phyloP scores from a whole-genome alignment of 2,888 invertebrate species.

The Ornithoptera alexandrae region DNA sequence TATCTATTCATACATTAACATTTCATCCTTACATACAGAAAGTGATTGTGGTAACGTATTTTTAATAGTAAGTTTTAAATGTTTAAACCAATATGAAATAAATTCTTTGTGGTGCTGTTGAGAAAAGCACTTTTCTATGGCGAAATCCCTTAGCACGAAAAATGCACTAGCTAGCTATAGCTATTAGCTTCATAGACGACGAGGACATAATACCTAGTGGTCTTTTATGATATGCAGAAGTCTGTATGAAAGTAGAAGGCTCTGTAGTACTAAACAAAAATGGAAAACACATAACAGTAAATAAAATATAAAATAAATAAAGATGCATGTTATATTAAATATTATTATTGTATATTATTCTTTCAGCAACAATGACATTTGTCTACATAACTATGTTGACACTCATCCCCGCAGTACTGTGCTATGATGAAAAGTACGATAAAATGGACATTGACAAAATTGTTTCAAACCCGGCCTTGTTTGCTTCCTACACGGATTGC shows the following conservation, averaged over 20 bases:
- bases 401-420: conserved; percentile 42
- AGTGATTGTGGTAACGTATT: not conserved
- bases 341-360: not conserved
- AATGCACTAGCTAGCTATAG: too few species aligned
- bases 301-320: not conserved
- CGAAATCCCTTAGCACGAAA: too few species aligned
- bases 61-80: not conserved
- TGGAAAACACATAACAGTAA: too few species aligned
- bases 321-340: not conserved
- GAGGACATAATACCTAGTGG: too few species aligned
- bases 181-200: too few species aligned
- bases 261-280: too few species aligned
- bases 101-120: too few species aligned
- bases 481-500: conserved; percentile 55
- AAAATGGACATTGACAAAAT: conserved; percentile 64
- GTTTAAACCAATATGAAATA: too few species aligned
- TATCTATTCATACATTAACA: not conserved
- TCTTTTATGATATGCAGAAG: too few species aligned
- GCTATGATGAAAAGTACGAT: conserved; percentile 64
- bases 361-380: not conserved
- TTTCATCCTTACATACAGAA: not conserved
- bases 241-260: too few species aligned
- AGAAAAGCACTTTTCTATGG: too few species aligned
- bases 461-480: conserved; percentile 51
- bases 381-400: conserved; percentile 24